These are phyloP conservation scores for Coracias cyanogaster DNA, from an alignment of 2,797 vertebrate species.

Conservation along the genomic window DNA sequence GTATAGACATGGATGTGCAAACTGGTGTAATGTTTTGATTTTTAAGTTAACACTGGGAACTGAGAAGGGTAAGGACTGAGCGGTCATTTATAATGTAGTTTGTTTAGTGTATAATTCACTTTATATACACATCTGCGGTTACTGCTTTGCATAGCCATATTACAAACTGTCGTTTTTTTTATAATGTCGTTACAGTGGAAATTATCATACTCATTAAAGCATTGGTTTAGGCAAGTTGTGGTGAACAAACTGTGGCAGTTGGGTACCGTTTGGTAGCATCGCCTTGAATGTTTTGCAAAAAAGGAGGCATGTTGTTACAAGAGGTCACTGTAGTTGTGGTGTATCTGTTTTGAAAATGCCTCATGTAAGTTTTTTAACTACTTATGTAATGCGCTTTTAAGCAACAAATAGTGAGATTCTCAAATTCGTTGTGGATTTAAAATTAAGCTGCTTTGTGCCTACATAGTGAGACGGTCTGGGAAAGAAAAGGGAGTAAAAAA, in stretches of 20 bases:
- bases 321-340: not conserved
- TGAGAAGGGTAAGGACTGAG: not conserved
- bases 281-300: not conserved
- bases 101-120: not conserved
- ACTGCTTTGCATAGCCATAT: not conserved
- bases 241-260: not conserved
- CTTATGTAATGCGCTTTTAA: not conserved
- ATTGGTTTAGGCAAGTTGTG: not conserved
- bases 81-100: not conserved
- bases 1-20: rapidly evolving
- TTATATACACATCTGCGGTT: not conserved
- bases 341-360: not conserved
- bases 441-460: not conserved
- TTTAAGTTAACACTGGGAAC: not conserved
- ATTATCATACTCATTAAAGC: not conserved
- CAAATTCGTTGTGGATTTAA: not conserved
- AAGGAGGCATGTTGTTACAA: not conserved
- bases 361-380: not conserved
- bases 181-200: not conserved
- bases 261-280: not conserved
- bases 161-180: rapidly evolving
- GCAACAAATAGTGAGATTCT: not conserved
- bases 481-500: not conserved
- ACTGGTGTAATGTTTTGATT: not conserved
- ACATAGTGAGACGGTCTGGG: not conserved